phyloP scores from a whole-genome alignment of 2,888 invertebrate species.

The Synergus laeviventris region DNA sequence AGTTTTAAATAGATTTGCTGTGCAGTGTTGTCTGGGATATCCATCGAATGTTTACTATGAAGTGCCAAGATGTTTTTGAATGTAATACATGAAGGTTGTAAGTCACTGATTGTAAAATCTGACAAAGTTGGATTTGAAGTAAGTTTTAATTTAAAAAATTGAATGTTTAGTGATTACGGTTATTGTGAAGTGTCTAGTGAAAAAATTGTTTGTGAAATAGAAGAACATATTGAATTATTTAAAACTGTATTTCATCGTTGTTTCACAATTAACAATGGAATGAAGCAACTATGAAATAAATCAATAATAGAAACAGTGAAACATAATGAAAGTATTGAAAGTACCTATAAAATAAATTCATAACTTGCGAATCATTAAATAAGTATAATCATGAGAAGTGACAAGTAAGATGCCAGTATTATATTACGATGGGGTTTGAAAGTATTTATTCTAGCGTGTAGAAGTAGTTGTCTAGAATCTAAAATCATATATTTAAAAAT shows the following conservation, averaged over 20 bases:
- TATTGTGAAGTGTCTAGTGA: neutral
- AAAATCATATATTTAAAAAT: neutral
- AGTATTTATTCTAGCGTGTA: slow-evolving; percentile 20
- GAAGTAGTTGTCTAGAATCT: slow-evolving; percentile 22
- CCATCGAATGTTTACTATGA: slow-evolving; percentile 47
- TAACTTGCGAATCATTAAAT: neutral
- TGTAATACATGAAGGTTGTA: neutral
- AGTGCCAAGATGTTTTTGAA: slow-evolving; percentile 49
- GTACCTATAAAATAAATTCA: neutral
- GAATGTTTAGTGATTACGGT: neutral
- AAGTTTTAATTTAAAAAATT: neutral
- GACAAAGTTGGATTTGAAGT: slow-evolving; percentile 7
- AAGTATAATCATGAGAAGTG: slow-evolving; percentile 4
- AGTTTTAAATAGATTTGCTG: slow-evolving; percentile 1
- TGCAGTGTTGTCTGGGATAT: slow-evolving; percentile 28
- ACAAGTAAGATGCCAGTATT: neutral
- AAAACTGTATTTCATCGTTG: neutral
- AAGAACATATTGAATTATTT: neutral
- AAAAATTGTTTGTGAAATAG: neutral
- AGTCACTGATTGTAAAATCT: neutral
- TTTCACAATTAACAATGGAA: neutral
- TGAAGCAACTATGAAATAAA: slow-evolving; percentile 1
- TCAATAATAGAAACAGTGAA: neutral
- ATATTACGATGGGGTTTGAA: neutral
- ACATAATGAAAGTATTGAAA: neutral